Conservation (phyloP, 2,888 invertebrate genomes). For the Lasioglossum leucozonium region DNA sequence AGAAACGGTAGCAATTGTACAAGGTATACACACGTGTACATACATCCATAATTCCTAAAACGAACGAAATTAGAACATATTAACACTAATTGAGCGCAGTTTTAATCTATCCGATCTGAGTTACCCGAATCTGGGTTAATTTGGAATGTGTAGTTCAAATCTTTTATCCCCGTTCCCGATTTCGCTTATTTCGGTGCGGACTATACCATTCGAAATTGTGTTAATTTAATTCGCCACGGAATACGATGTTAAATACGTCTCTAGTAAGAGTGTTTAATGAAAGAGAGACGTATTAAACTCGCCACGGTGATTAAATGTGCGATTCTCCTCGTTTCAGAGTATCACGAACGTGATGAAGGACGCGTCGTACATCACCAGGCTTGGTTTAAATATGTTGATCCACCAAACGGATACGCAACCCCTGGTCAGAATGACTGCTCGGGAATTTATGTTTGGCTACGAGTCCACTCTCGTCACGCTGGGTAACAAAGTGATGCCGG, state of each 20-base stretch:
- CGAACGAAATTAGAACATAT: background rate
- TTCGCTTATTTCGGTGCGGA: background rate
- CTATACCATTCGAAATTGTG: background rate
- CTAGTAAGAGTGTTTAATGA: background rate
- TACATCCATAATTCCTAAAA: background rate
- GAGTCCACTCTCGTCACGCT: constrained; percentile 92
- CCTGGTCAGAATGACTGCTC: constrained; percentile 92
- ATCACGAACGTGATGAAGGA: constrained; percentile 91
- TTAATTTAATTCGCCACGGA: background rate
- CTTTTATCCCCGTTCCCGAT: background rate
- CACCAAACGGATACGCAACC: constrained; percentile 89
- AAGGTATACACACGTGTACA: background rate
- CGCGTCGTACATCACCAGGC: constrained; percentile 88
- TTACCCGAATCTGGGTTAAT: background rate
- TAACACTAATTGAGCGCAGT: background rate
- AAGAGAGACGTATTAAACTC: background rate
- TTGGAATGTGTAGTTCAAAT: background rate
- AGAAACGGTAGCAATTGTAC: background rate
- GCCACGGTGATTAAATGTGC: background rate
- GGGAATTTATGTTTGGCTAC: constrained; percentile 96
- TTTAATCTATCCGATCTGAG: background rate
- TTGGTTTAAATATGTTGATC: constrained; percentile 90
- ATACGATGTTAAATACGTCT: background rate
- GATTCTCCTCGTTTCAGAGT: constrained; percentile 86
- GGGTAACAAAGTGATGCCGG: constrained; percentile 92